Base-by-base conservation (phyloP, 1,140 invertebrate species). In the Drosophila rufa region DNA sequence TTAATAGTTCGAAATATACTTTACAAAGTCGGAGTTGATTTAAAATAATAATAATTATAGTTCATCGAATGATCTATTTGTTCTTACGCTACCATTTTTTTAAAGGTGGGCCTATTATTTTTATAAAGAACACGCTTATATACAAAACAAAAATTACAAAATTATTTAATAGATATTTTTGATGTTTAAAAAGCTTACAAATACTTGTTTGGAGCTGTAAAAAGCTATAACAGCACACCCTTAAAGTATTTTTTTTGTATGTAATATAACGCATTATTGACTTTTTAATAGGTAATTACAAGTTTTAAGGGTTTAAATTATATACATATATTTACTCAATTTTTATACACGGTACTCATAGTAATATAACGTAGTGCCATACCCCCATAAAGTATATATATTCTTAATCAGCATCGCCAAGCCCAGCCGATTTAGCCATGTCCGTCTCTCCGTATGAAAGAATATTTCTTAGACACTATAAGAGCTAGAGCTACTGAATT, bases 61-160 rank as follows among this genome's bases (percentile, higher is more conserved):
- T 22, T 55, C 15, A 22, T 22, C 17, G 17, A 55, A 19, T 38
- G 5, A 38, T 55, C 30, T 53, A 14, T 17, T 36, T 1, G 19
- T 36, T 19, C 33, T 55, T 55, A 19, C 7, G 19, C 6, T 55
- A 15, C 5, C 36, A 22, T 38, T 38, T 15, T 2, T 19, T 15
- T 53, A 36, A 14, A 36, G 33, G 30, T 36, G 17, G 12, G 30
- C 30, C 17, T 36, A 36, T 55, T 19, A 36, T 12, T 53, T 53
- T 53, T 19, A 53, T 36, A 19, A 36, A 36, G 12, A 14, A 55
- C 51, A 36, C 8, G 17, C 51, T 36, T 53, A 53, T 53, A 36
- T 53, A 53, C 51, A 55, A 38, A 55, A 38, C 7, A 38, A 36
- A 38, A 14, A 6, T 17, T 17, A 51, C 27, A 17, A 19, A 19